Evolutionary conservation across 2,888 invertebrate genomes (phyloP), one percentile per base, ranked within the genome.

Genomic region (Hermaeophaga mercurialis): DNA sequence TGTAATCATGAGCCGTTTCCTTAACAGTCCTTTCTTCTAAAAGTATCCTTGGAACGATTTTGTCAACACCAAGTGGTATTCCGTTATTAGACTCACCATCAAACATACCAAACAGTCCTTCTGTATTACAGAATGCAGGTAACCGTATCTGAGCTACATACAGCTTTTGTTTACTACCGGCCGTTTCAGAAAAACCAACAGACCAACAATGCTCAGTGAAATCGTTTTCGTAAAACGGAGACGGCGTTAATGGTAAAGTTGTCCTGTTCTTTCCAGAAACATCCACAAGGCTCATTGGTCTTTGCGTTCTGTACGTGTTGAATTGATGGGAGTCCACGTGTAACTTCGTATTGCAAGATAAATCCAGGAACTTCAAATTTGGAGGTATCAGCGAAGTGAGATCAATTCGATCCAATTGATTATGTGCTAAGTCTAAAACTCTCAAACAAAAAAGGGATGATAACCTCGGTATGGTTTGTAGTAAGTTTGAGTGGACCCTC

Each of bases 251-350:
- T 1, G 90, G 88, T 50, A 90, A 71, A 56, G 85, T 84, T 0
- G 82, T 82, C 12, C 87, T 78, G 75, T 90, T 90, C 69, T 88
- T 86, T 9, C 92, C 92, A 0, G 91, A 90, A 0, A 92, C 92
- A 73, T 93, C 92, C 0, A 93, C 88, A 18, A 93, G 79, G 69
- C 91, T 91, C 78, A 92, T 84, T 3, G 90, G 89, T 36, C 91
- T 80, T 73, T 90, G 89, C 31, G 89, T 88, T 76, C 89, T 64
- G 69, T 91, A 91, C 2, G 85, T 86, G 73, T 87, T 88, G 63
- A 92, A 88, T 74, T 92, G 91, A 36, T 89, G 84, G 9, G 90
- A 89, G 70, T 93, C 92, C 1, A 93, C 90, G 77, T 90, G 90
- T 6, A 93, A 79, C 68, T 90, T 87, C 38, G 86, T 82, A 70